Base-by-base conservation (phyloP, 2,888 invertebrate genomes). In the Pharmacophagus antenor region DNA sequence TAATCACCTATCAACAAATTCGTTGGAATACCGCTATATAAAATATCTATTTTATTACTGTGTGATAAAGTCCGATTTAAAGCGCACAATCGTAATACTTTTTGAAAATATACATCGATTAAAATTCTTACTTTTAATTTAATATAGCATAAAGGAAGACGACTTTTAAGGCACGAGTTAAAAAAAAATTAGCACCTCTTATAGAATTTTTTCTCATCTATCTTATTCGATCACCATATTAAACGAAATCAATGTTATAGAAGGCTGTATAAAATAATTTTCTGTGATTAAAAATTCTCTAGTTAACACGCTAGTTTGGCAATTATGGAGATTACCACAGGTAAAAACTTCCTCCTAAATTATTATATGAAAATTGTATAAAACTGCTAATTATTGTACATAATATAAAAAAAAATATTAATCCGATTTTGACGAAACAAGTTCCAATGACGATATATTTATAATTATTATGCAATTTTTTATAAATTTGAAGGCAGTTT, bases 301-400 rank as follows among this genome's bases (percentile, higher is more conserved):
- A 60, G 47, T 46, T 65, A 61, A 60, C 77, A 81, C 70, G 80
- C 83, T 88, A 89, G 87, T 89, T 90, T 90, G 89, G 89, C 89
- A 89, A 88, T 87, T 88, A 88, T 78, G 89, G 89, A 89, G 89
- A 90, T 85, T 85, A 88, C 87, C 89, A 90, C 89, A 90, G 88
- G 78, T 80, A 77, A 82, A 77, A 61, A 61, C 51, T 56, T 52
- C 47, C 27, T 54, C 27, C 15, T 46, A 52, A 31, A 59, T 6
- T 23, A 21, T 42, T 18, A 31, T 20, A 41, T 22, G 31, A 46
- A 21, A 15, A 52, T 27, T 52, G 7, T 25, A 31, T 17, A 21
- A 41, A 42, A 44, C 4, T 44, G 21, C n/a, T n/a, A n/a, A n/a
- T n/a, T n/a, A n/a, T n/a, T n/a, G n/a, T n/a, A n/a, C n/a, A n/a